Conservation (phyloP, 1,140 invertebrate genomes). For the Diorhabda elongata region DNA sequence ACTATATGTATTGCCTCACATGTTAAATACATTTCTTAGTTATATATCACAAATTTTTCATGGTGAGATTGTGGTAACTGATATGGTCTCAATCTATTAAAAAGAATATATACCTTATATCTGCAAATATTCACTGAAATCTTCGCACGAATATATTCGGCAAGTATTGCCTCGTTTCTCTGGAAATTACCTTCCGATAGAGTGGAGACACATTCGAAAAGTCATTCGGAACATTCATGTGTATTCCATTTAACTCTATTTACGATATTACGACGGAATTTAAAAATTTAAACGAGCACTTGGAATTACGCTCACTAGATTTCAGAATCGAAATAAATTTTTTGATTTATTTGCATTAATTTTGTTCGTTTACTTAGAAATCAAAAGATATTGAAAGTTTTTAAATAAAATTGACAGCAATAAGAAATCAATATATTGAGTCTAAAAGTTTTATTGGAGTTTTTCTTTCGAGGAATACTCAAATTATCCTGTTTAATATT, state of each 20-base stretch:
- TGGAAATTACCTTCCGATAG: background rate
- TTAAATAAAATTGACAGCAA: background rate
- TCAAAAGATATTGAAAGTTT: background rate
- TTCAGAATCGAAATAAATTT: background rate
- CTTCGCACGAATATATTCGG: background rate
- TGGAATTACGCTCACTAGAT: background rate
- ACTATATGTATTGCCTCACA: too few relatives aligned
- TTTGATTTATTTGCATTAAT: background rate
- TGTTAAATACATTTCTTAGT: too few relatives aligned
- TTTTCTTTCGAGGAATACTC: too few relatives aligned
- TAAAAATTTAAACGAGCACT: conserved; percentile 3
- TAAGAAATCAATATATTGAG: background rate
- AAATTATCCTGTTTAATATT: too few relatives aligned
- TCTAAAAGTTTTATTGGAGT: background rate
- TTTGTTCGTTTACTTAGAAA: too few relatives aligned
- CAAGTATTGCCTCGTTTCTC: conserved; percentile 1
- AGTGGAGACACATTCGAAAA: conserved; percentile 2
- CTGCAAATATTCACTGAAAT: background rate
- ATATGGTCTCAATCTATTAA: too few relatives aligned
- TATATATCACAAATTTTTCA: too few relatives aligned
- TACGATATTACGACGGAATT: background rate
- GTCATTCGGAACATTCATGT: background rate
- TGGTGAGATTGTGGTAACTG: too few relatives aligned
- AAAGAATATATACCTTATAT: background rate
- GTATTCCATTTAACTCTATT: conserved; percentile 1